Base-by-base conservation (phyloP, 2,888 invertebrate genomes). In the Raillietiella orientalis region DNA sequence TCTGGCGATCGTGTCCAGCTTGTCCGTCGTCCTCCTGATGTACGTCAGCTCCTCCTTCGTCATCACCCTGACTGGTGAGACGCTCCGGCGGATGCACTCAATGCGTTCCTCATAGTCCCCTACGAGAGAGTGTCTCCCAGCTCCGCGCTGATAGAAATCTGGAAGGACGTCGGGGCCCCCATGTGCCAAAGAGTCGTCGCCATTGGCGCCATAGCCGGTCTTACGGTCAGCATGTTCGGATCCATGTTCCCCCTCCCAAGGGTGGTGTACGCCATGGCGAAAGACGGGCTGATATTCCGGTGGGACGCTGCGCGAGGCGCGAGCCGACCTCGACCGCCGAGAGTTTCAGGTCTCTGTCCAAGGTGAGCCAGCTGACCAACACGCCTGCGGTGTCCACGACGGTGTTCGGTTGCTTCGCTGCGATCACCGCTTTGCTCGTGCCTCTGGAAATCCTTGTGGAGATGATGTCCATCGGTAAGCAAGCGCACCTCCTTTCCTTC, bases 391-490 rank as follows among this genome's bases (percentile, higher is more conserved):
- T 72, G 19, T 82, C 84, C 1, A 82, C 82, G 0, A 50, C 77
- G 29, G 54, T 62, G 21, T 72, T 77, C 21, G 82, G 84, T 1
- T 35, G 66, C 5, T 62, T 66, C 2, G 77, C 82, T 0, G 66
- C 79, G 0, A 25, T 71, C 21, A 70, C 77, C 5, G 66, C 82
- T 0, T 58, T 82, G 14, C 44, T 79, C 30, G 64, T 82, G 31
- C 62, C 65, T 30, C 55, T 84, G 25, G 74, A 77, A 39, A 67
- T 79, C 5, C 57, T 84, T 1, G 82, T 84, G 8, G 79, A 84
- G 52, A 82, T 84, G 79, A 84, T 84, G 77, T 79, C 79, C 34
- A 82, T 82, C 34, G 82, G 71, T 66, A 45, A 53, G 49, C 42
- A 20, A 5, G 25, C 9, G n/a, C n/a, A n/a, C n/a, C n/a, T n/a